A percentile compares a stretch with the other conserved stretches of the same genome.
phyloP scores from a whole-genome alignment of 2,888 invertebrate species.

The Chrysina gloriosa region DNA sequence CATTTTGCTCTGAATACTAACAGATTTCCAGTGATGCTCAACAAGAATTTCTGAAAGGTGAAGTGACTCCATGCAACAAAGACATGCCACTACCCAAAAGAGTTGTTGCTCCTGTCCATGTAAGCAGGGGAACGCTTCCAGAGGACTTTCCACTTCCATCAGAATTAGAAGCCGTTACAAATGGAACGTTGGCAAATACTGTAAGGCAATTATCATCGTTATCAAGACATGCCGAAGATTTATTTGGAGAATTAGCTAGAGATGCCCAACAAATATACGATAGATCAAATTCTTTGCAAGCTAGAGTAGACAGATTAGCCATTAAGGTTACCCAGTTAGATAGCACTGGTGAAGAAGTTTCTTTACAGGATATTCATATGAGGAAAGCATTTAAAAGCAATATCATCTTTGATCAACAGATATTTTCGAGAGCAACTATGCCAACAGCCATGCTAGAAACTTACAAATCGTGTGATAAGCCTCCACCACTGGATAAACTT shows the following conservation, averaged over 20 bases:
- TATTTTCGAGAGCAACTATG: slow-evolving; percentile 93
- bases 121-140: slow-evolving; percentile 92
- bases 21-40: slow-evolving; percentile 36
- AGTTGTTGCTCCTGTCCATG: slow-evolving; percentile 94
- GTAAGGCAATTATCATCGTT: slow-evolving; percentile 92
- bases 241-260: slow-evolving; percentile 94
- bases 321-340: slow-evolving; percentile 96
- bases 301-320: slow-evolving; percentile 91
- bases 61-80: slow-evolving; percentile 32
- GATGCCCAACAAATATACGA: slow-evolving; percentile 92
- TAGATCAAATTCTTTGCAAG: slow-evolving; percentile 89
- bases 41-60: slow-evolving; percentile 25
- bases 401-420: slow-evolving; percentile 94
- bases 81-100: slow-evolving; percentile 98
- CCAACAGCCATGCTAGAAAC: slow-evolving; percentile 95
- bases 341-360: slow-evolving; percentile 95
- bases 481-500: slow-evolving; percentile 95
- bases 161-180: slow-evolving; percentile 97
- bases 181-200: slow-evolving; percentile 96
- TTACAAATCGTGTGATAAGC: slow-evolving; percentile 92
- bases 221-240: slow-evolving; percentile 96
- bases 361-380: slow-evolving; percentile 95
- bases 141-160: slow-evolving; percentile 88
- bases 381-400: slow-evolving; percentile 97
- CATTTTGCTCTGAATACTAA: no score